phyloP scores from a whole-genome alignment of 2,888 invertebrate species.

The Agrilus cyanescens region DNA sequence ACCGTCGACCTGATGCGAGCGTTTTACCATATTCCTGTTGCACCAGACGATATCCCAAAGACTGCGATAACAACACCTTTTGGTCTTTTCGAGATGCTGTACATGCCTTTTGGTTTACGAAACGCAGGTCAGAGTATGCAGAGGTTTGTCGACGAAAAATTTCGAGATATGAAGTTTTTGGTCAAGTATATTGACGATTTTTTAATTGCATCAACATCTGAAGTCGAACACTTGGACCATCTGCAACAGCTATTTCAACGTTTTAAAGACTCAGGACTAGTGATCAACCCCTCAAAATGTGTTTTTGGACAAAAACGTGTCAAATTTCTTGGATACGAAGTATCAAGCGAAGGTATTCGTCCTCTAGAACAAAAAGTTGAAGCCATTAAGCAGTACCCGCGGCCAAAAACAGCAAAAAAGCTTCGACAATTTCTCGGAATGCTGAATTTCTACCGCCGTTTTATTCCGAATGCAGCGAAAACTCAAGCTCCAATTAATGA shows the following conservation, averaged over 20 bases:
- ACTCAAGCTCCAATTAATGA: conserved; percentile 25
- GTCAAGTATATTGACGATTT: no score
- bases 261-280: no score
- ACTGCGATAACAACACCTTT: not conserved
- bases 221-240: no score
- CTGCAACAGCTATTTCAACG: no score
- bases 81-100: not conserved
- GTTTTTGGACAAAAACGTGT: conserved; percentile 18
- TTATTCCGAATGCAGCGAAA: conserved; percentile 24
- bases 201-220: no score
- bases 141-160: no score
- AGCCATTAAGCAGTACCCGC: conserved; percentile 19
- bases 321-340: conserved; percentile 20
- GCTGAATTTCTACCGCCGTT: conserved; percentile 28
- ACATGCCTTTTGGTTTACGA: not conserved
- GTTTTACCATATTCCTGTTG: no score
- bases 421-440: conserved; percentile 26
- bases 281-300: conserved; percentile 25
- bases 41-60: not conserved
- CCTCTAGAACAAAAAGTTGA: conserved; percentile 24
- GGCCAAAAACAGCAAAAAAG: conserved; percentile 20
- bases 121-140: no score
- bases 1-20: no score
- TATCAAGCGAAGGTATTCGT: conserved; percentile 19
- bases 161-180: no score